Evolutionary conservation across 2,888 invertebrate species (phyloP), one percentile per base, ranked within the genome.

Genomic region (Pyrocoelia pectoralis): DNA sequence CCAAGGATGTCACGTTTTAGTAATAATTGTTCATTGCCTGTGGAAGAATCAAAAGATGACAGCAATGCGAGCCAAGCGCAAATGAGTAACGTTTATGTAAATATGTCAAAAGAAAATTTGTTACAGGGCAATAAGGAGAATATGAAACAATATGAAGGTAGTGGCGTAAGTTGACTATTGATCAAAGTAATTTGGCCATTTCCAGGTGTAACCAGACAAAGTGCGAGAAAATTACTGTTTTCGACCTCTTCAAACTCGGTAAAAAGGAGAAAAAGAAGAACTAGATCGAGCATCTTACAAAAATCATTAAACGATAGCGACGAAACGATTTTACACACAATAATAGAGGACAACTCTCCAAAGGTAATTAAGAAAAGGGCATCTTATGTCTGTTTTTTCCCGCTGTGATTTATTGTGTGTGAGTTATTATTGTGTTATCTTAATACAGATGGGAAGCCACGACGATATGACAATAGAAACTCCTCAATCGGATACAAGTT

Each of bases 271-370:
- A 33, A 33, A n/a, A 8, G 33, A n/a, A 6, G 33, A n/a, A 33
- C 33, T 2, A 33, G n/a, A n/a, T 33, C 33, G 2, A 33, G 33
- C 33, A 6, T 33, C 8, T n/a, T 10, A 2, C 33, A 33, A 10
- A 33, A 6, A 33, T 1, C 15, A 5, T 5, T 6, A 5, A 15
- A 15, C 12, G 15, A 15, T 9, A 43, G 13, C 1, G 43, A 54
- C 2, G 43, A 43, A 9, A 54, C 54, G 19, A 54, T 54, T n/a
- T 29, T 56, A 12, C 46, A 43, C 24, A 56, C 55, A n/a, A 56
- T 56, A 24, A 17, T 56, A 4, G 15, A 48, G 8, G n/a, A 43
- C n/a, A 17, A 46, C 13, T 41, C 41, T 9, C n/a, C 10, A 1
- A n/a, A 15, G 55, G 54, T 55, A 18, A 18, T n/a, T n/a, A n/a